Evolutionary conservation across 2,113 vertebrate genomes (phyloP).

Genomic region (Porphyrio hochstetteri): DNA sequence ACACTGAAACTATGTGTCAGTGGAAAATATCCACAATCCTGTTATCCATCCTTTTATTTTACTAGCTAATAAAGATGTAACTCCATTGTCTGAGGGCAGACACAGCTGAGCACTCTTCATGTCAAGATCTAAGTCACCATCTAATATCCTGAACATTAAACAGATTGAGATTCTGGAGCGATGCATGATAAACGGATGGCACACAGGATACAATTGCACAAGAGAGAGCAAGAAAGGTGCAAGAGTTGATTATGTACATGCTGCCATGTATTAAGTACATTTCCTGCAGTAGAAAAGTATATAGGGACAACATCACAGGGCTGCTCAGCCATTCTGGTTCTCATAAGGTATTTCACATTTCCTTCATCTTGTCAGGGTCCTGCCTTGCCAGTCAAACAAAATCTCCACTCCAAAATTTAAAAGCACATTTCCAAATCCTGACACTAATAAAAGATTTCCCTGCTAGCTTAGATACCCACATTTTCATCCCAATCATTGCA

Average conservation of each 20-base stretch:
- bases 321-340: not conserved
- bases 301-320: not conserved
- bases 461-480: not conserved
- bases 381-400: not conserved
- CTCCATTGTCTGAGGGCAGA: not conserved
- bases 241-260: not conserved
- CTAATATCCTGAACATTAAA: not conserved
- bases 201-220: not conserved
- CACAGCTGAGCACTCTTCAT: not conserved
- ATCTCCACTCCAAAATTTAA: not conserved
- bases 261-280: not conserved
- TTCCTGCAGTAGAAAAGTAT: not conserved
- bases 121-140: not conserved
- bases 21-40: not conserved
- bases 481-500: not conserved
- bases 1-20: not conserved
- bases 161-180: not conserved
- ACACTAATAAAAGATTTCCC: not conserved
- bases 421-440: not conserved
- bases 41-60: not conserved
- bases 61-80: conserved; percentile 12
- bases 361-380: not conserved
- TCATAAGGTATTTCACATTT: not conserved
- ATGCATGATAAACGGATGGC: not conserved
- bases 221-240: not conserved